Evolutionary conservation across 2,888 invertebrate genomes (phyloP), one percentile per base, ranked within the genome.

Genomic region (Pharmacophagus antenor): DNA sequence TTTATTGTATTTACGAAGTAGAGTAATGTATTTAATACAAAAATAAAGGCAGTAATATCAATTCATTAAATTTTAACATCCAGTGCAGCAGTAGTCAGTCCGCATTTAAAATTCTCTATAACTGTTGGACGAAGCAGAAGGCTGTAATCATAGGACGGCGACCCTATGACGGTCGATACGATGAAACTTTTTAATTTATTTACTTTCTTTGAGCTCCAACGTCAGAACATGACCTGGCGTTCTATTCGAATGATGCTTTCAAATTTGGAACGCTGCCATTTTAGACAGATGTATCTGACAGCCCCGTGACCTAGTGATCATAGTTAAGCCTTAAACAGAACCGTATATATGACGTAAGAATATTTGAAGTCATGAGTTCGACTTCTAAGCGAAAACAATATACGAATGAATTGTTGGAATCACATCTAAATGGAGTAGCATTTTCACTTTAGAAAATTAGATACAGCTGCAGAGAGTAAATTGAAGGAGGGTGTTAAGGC

Each of bases 141-240:
- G 37, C 60, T 60, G 55, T 54, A 60, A 60, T 60, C 55, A 60
- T 60, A 55, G 60, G 55, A 21, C 60, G 37, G 46, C 50, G 60
- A 49, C 60, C 55, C 50, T 50, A 2, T 42, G 27, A 8, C 58
- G 49, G 50, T 60, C 55, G 55, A 60, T 60, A 60, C 21, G 50
- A 10, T 8, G 12, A 47, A n/a, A 18, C 42, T 42, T 58, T 49
- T 21, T 47, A 52, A 47, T 58, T 47, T 53, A 41, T 58, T 53
- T 59, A 42, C 48, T 42, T 10, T 42, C n/a, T 42, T 41, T 50
- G 48, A 48, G 5, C 25, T n/a, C 17, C 31, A 31, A 50, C 25
- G 25, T 23, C 18, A 44, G 18, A 44, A 37, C 15, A 23, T 21
- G 12, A 10, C 12, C 25, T 25, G 46, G n/a, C 27, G 6, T 4